Base-by-base conservation (phyloP, 2,888 invertebrate genomes). In the Sympetrum striolatum region DNA sequence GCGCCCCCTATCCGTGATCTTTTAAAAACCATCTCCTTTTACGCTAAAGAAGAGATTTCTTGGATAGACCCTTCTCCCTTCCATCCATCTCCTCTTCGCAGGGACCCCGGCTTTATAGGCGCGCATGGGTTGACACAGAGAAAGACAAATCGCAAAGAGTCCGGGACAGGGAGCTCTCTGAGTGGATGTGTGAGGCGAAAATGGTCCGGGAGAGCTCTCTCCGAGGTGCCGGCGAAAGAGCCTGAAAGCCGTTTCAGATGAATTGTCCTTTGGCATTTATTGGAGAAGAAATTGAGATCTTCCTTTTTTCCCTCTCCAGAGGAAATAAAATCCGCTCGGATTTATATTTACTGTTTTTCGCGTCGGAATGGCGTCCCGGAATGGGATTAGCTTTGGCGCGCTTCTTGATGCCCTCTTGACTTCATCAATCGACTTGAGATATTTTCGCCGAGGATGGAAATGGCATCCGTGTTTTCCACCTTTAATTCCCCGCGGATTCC, bases 241-340 rank as follows among this genome's bases (percentile, higher is more conserved):
- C 37, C 18, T 25, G 37, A 37, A 58, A 86, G 86, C 58, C 58
- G 53, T 86, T 86, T 86, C 58, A 58, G 86, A 86, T 86, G 86
- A 86, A 86, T 86, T 60, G 86, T 37, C 86, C 37, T 60, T 37
- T 86, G 86, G 58, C 86, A 22, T 60, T 86, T 37, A 58, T 35
- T 60, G 60, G 60, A 35, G 18, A 18, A 37, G 53, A 31, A 37
- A 86, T 37, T 22, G 58, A 35, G 58, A 37, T 60, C 60, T 22
- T 60, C 53, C 53, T 53, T 82, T 25, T 82, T 25, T 44, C 8
- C 12, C 35, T 48, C 86, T 18, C 37, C 12, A 60, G 64, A 64
- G 25, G 73, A 25, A 73, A 73, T 73, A 73, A 25, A 73, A 73
- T 53, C 53, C 73, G 8, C 73, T 73, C 73, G 0, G n/a, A 25